Evolutionary conservation across 2,888 invertebrate genomes (phyloP), one percentile per base, ranked within the genome.

Genomic region (Prionchulus punctatus): DNA sequence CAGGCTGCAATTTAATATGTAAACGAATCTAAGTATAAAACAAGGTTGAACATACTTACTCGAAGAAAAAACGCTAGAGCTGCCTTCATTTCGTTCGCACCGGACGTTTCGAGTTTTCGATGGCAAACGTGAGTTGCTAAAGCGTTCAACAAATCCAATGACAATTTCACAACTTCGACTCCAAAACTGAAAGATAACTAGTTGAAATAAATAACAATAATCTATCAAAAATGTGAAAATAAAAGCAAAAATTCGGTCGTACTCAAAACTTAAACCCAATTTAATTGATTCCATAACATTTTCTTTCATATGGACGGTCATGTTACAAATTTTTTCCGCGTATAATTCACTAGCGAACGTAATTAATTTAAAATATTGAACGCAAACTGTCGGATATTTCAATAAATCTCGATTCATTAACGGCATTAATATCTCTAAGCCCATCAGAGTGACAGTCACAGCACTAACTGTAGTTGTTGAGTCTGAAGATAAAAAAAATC

Each of bases 351-450:
- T 79, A 51, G 83, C 75, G 64, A 80, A 78, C 26, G 80, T 76
- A 53, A 84, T 74, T 68, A 83, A 77, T 66, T 81, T 77, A 66
- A 75, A 81, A 69, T 79, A 68, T 4, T 59, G 50, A 18, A 30
- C 42, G 49, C 61, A 57, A 27, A 60, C 12, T 60, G 60, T 63
- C 27, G 67, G 75, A 69, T 72, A 61, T 30, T 71, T 81, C 31
- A 86, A 73, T 54, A 85, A 71, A 64, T 83, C 81, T 51, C 79
- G 75, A 45, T 79, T 82, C 80, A 85, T 82, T 58, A 85, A 71
- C 2, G 84, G 83, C 75, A 84, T 80, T 48, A 85, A 75, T 62
- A 82, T 80, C 65, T 79, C 79, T 2, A 85, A 75, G 21, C 83
- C 83, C 66, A 77, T 79, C n/a, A 83, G 69, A 56, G 81, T 80